phyloP scores from a whole-genome alignment of 2,797 vertebrate genomes.

The Tokudaia muenninki region DNA sequence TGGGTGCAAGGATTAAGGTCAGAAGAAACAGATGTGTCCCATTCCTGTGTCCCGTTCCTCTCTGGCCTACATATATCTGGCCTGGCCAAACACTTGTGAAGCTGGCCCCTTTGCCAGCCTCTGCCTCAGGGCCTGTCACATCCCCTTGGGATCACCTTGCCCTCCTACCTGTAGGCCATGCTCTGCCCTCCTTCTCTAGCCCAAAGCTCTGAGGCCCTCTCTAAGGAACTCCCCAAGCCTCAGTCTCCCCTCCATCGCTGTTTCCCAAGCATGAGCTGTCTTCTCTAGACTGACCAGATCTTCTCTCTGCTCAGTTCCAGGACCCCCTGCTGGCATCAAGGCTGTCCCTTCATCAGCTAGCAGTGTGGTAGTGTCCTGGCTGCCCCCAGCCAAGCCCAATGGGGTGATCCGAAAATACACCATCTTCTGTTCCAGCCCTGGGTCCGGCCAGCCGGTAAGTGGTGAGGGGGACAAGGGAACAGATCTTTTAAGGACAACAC shows the following conservation, averaged over 20 bases:
- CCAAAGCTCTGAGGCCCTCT: background rate
- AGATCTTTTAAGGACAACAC: background rate
- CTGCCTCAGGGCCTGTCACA: conserved; percentile 18
- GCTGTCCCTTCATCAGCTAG: conserved; percentile 96
- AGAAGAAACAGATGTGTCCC: background rate
- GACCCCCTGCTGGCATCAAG: conserved; percentile 98
- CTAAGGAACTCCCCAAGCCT: background rate
- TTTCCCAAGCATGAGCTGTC: background rate
- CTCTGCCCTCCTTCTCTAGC: background rate
- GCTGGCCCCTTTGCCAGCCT: background rate
- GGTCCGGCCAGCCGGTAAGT: conserved; percentile 97
- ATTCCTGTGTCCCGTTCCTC: background rate
- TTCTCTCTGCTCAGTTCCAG: conserved; percentile 92
- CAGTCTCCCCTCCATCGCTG: background rate
- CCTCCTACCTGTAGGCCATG: background rate
- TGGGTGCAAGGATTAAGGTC: background rate
- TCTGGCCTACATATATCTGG: background rate
- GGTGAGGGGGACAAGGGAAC: background rate
- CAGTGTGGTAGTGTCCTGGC: conserved; percentile 98
- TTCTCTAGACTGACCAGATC: conserved; percentile 40
- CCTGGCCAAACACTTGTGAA: background rate
- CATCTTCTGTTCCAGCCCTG: conserved; percentile 99
- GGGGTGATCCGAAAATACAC: conserved; percentile 99
- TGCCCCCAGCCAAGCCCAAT: conserved; percentile 97
- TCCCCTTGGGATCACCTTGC: background rate